Evolutionary conservation across 2,113 vertebrate genomes (phyloP).

Genomic region (Nyctibius bracteatus): DNA sequence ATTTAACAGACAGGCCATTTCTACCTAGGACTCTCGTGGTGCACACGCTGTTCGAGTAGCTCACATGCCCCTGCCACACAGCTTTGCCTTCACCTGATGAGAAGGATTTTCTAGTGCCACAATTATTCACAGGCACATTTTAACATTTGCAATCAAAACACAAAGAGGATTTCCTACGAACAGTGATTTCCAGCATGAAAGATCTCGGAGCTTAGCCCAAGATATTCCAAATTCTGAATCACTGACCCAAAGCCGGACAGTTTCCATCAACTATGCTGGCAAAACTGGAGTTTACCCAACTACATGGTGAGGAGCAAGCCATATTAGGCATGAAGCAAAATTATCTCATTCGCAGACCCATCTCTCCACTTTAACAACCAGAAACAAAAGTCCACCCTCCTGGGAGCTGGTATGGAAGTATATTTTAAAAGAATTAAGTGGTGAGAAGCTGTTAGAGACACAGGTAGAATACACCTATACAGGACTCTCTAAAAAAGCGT

Average conservation of each 20-base stretch:
- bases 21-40: rapidly evolving
- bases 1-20: not conserved
- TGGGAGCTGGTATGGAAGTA: not conserved
- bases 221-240: not conserved
- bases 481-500: not conserved
- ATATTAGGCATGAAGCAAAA: not conserved
- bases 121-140: not conserved
- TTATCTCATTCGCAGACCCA: not conserved
- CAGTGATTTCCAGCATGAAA: not conserved
- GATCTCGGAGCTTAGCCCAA: not conserved
- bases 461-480: not conserved
- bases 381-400: not conserved
- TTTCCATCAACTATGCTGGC: not conserved
- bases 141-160: not conserved
- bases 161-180: not conserved
- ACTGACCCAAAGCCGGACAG: not conserved
- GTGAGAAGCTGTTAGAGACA: not conserved
- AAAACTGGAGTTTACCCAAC: not conserved
- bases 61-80: rapidly evolving
- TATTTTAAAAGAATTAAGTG: not conserved
- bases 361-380: not conserved
- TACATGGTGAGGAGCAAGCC: not conserved
- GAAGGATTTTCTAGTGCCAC: not conserved
- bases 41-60: rapidly evolving
- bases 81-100: not conserved